Percentiles rank a stretch among this genome's conserved stretches.
phyloP scores from a whole-genome alignment of 2,888 invertebrate species.

The Volucella bombylans region DNA sequence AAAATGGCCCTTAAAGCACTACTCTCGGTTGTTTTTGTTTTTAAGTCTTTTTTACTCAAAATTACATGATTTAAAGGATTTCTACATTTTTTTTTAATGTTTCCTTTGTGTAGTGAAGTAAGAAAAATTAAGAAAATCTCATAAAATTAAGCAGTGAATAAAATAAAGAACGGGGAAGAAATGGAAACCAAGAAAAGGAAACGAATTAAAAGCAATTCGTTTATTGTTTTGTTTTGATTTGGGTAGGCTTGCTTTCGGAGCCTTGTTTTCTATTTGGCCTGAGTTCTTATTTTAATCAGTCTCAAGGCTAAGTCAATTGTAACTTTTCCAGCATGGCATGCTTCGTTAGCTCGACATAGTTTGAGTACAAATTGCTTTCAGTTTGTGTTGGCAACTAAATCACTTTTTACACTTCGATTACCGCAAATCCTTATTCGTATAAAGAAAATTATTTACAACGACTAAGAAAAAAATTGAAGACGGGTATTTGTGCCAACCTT shows the following conservation, averaged over 20 bases:
- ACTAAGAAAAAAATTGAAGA: slow-evolving; percentile 33
- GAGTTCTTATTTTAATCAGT: too few relatives aligned
- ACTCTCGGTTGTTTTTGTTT: slow-evolving; percentile 19
- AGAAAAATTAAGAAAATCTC: background rate
- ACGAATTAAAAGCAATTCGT: slow-evolving; percentile 16
- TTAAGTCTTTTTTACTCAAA: background rate
- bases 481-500: slow-evolving; percentile 25
- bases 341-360: too few relatives aligned
- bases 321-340: too few relatives aligned
- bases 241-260: background rate
- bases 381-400: background rate
- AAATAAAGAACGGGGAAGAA: background rate
- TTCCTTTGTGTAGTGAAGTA: slow-evolving; percentile 29
- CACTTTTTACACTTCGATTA: slow-evolving; percentile 40
- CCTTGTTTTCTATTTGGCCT: background rate
- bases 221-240: slow-evolving; percentile 21
- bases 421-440: slow-evolving; percentile 18
- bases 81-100: slow-evolving; percentile 2
- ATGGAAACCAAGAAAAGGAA: background rate
- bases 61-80: slow-evolving; percentile 11
- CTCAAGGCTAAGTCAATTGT: too few relatives aligned
- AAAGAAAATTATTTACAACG: slow-evolving; percentile 46
- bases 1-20: too few relatives aligned
- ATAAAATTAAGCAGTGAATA: background rate
- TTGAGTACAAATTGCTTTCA: too few relatives aligned